phyloP scores from a whole-genome alignment of 2,797 vertebrate species.

The Triplophysa bombifrons region DNA sequence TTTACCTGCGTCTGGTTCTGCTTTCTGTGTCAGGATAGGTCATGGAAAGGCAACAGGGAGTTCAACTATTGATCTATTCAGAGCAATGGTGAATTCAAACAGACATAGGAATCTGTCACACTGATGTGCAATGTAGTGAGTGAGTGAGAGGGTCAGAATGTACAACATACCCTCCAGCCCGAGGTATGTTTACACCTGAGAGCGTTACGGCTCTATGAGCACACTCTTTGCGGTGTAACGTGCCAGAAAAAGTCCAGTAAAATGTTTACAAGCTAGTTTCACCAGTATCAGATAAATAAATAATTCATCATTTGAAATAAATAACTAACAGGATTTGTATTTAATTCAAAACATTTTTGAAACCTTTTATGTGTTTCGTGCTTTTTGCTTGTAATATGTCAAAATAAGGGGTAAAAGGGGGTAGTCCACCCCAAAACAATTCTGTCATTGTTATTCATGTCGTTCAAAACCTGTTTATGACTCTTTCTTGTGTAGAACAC shows the following conservation, averaged over 20 bases:
- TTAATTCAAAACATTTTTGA: no score
- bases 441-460: no score
- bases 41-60: conserved; percentile 36
- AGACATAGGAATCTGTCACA: conserved; percentile 46
- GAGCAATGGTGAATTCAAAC: conserved; percentile 47
- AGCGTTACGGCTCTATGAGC: conserved; percentile 25
- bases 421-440: no score
- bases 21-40: conserved; percentile 39
- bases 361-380: no score
- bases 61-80: conserved; percentile 39
- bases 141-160: conserved; percentile 46
- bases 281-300: background rate
- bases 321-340: no score
- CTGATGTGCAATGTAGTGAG: conserved; percentile 50
- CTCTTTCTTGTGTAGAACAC: no score
- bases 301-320: no score
- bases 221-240: background rate
- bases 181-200: conserved; percentile 41
- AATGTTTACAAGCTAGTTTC: background rate
- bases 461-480: no score
- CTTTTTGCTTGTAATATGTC: no score
- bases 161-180: conserved; percentile 40
- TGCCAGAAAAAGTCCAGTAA: background rate
- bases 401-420: no score
- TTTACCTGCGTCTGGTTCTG: conserved; percentile 37